These are phyloP conservation scores for Pristiophorus japonicus DNA, from an alignment of 2,113 vertebrate genomes.

Conservation along the genomic window DNA sequence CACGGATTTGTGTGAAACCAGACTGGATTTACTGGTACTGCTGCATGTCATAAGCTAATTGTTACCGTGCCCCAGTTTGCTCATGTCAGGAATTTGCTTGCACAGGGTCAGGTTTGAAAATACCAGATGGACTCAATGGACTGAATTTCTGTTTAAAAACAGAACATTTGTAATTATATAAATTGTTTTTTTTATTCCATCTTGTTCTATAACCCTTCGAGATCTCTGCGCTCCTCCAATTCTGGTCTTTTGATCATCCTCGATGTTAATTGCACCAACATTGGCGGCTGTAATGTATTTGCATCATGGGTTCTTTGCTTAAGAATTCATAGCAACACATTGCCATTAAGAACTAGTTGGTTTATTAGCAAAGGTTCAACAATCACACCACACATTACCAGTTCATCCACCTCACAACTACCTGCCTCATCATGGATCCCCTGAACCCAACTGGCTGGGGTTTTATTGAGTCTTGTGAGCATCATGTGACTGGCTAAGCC, in stretches of 20 bases:
- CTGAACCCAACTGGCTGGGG: too few species aligned
- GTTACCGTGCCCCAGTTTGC: not conserved
- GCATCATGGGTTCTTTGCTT: too few species aligned
- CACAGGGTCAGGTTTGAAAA: not conserved
- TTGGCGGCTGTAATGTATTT: too few species aligned
- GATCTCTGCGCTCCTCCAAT: not conserved
- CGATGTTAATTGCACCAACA: not conserved
- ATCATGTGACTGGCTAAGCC: too few species aligned
- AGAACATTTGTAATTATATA: not conserved
- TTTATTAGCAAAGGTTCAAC: too few species aligned
- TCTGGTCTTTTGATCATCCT: not conserved
- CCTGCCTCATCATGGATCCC: too few species aligned
- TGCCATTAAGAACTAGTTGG: too few species aligned
- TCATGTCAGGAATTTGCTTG: not conserved
- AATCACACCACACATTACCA: too few species aligned
- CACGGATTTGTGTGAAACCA: not conserved
- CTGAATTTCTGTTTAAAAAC: not conserved
- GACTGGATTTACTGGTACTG: slow-evolving; percentile 15
- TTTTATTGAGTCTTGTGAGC: too few species aligned
- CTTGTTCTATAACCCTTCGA: not conserved
- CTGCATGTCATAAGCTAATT: not conserved
- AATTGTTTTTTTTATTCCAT: not conserved
- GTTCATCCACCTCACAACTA: too few species aligned
- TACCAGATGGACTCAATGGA: not conserved
- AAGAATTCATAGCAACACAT: too few species aligned